phyloP scores from a whole-genome alignment of 2,888 invertebrate genomes.

The Strigamia crassipes region DNA sequence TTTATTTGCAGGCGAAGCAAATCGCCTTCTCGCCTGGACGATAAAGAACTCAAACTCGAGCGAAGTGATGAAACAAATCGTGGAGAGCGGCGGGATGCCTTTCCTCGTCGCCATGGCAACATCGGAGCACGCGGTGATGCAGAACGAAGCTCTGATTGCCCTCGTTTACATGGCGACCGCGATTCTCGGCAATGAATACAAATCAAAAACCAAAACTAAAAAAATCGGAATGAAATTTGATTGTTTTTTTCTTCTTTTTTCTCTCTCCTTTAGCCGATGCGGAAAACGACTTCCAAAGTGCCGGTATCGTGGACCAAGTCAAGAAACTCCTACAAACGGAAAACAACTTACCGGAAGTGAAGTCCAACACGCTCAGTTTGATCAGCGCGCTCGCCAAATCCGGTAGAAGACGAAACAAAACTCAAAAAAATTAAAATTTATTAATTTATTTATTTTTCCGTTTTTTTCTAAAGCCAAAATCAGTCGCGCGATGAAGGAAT shows the following conservation, averaged over 20 bases:
- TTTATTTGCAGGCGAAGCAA: constrained; percentile 57
- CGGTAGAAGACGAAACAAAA: constrained; percentile 6
- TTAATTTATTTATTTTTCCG: no score
- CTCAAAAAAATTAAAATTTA: no score
- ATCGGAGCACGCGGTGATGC: constrained; percentile 82
- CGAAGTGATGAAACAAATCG: constrained; percentile 61
- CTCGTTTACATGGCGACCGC: constrained; percentile 47
- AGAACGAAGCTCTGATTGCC: constrained; percentile 52
- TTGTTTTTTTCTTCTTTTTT: neutral
- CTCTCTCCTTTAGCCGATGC: neutral
- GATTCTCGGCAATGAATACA: constrained; percentile 46
- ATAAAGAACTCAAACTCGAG: constrained; percentile 68
- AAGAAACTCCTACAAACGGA: constrained; percentile 46
- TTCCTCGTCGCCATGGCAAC: constrained; percentile 80
- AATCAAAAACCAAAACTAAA: neutral
- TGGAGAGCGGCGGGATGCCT: constrained; percentile 70
- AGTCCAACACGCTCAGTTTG: constrained; percentile 47
- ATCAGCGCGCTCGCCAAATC: constrained; percentile 45
- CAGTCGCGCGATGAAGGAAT: no score
- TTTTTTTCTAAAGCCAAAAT: no score
- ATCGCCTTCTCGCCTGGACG: constrained; percentile 65
- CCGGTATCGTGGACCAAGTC: constrained; percentile 16
- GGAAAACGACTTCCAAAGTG: constrained; percentile 14
- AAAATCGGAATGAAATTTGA: neutral
- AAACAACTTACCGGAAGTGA: constrained; percentile 27